phyloP scores from a whole-genome alignment of 1,140 invertebrate genomes.

The Lepidostoma basale region DNA sequence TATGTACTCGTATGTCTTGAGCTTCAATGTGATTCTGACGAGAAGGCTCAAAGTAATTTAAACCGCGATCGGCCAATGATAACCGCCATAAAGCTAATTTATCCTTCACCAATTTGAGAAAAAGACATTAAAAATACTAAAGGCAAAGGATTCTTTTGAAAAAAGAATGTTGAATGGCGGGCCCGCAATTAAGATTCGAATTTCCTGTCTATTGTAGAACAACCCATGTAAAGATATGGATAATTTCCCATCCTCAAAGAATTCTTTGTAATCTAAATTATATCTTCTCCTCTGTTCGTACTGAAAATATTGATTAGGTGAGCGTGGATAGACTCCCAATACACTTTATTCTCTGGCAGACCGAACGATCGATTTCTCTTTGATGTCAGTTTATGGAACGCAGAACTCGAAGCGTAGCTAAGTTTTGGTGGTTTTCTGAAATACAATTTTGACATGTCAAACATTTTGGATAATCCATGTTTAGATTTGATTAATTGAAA shows the following conservation, averaged over 20 bases:
- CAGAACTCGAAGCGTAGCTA: not conserved
- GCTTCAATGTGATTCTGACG: too few relatives aligned
- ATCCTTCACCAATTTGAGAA: too few relatives aligned
- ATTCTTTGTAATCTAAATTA: constrained; percentile 34
- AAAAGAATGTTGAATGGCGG: not conserved
- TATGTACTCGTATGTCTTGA: too few relatives aligned
- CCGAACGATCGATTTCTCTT: constrained; percentile 24
- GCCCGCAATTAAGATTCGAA: not conserved
- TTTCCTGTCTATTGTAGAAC: not conserved
- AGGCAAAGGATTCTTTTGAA: too few relatives aligned
- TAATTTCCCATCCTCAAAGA: constrained; percentile 22
- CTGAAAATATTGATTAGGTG: constrained; percentile 30
- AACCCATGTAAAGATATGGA: not conserved
- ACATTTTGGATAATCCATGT: not conserved
- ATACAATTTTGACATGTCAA: not conserved
- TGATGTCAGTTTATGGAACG: constrained; percentile 12
- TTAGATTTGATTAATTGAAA: not conserved
- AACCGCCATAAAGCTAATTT: too few relatives aligned
- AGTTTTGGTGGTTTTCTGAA: not conserved
- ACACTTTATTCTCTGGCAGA: not conserved
- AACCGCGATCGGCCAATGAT: too few relatives aligned
- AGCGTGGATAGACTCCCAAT: constrained; percentile 21
- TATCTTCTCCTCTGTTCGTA: constrained; percentile 18
- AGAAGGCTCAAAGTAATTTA: too few relatives aligned
- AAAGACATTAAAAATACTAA: too few relatives aligned